These are phyloP conservation scores for Actenoides lindsayi DNA, from an alignment of 2,113 vertebrate species.

Conservation along the genomic window DNA sequence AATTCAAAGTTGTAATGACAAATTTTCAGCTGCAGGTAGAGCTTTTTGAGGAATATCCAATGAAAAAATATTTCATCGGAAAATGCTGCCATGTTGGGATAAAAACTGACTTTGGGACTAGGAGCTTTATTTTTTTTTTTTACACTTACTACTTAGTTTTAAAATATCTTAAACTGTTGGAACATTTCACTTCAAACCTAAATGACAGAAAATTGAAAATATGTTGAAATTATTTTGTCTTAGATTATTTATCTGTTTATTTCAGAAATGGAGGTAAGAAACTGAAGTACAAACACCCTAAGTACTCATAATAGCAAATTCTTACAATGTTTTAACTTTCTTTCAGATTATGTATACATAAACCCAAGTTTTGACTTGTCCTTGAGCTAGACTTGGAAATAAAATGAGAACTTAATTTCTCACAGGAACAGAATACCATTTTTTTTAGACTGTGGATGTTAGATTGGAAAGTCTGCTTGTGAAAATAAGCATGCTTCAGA, in stretches of 20 bases:
- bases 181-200: not conserved
- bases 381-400: not conserved
- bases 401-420: not conserved
- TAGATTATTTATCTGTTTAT: not conserved
- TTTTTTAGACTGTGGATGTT: not conserved
- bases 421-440: not conserved
- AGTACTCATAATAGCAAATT: not conserved
- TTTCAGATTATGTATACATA: not conserved
- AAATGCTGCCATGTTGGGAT: not conserved
- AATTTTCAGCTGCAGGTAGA: too few relatives aligned
- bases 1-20: not conserved
- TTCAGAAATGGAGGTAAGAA: not conserved
- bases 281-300: not conserved
- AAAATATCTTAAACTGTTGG: not conserved
- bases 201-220: not conserved
- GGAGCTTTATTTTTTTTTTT: not conserved
- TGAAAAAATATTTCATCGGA: not conserved
- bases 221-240: not conserved
- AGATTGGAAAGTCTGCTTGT: not conserved
- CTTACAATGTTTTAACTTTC: not conserved
- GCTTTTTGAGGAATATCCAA: not conserved
- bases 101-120: not conserved
- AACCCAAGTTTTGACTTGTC: not conserved
- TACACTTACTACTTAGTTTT: not conserved
- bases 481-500: not conserved